phyloP scores from a whole-genome alignment of 2,113 vertebrate species.

The Pomatorhinus ruficollis region DNA sequence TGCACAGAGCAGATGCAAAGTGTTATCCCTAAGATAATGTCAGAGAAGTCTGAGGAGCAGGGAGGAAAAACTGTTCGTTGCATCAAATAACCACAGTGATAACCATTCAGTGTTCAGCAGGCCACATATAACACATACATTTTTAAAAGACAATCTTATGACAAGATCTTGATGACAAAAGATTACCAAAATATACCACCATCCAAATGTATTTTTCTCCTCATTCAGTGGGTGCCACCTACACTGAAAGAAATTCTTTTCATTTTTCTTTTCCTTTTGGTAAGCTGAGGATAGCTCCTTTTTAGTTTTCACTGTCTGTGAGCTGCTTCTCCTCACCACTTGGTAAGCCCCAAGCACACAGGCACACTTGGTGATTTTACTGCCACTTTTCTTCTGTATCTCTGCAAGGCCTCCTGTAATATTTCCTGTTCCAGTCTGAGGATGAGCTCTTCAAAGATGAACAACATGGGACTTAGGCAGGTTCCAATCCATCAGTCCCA shows the following conservation, averaged over 20 bases:
- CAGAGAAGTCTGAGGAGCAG: neutral
- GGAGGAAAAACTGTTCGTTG: neutral
- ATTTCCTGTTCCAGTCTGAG: neutral
- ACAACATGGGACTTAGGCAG: neutral
- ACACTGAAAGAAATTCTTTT: neutral
- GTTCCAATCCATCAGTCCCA: neutral
- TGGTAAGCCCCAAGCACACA: neutral
- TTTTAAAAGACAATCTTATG: neutral
- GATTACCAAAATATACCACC: neutral
- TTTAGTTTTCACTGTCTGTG: neutral
- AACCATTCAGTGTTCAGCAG: neutral
- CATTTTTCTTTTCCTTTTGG: neutral
- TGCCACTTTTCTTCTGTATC: slow-evolving; percentile 9
- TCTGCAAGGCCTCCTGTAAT: neutral
- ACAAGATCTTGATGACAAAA: neutral
- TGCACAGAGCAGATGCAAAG: neutral
- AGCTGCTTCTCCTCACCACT: neutral
- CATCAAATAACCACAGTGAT: neutral
- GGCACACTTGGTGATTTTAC: neutral
- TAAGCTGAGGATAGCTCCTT: neutral
- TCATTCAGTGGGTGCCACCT: neutral
- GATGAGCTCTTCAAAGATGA: neutral
- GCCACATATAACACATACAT: neutral
- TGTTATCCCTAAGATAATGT: neutral
- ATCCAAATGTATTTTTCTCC: neutral